These are phyloP conservation scores for Melanotus villosus DNA, from an alignment of 2,888 invertebrate species.

Conservation along the genomic window DNA sequence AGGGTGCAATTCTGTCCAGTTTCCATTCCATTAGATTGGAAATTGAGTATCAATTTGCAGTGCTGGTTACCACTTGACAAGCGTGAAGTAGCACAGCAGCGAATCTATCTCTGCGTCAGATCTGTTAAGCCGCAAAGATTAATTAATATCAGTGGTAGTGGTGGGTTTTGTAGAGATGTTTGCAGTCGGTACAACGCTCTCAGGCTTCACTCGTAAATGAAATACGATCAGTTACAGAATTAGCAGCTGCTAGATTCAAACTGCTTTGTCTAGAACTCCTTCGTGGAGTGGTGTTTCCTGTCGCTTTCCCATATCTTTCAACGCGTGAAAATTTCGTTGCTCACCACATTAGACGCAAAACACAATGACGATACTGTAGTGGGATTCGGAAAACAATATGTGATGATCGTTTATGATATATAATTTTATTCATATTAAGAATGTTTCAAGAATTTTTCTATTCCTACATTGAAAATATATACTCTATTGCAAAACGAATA, in stretches of 20 bases:
- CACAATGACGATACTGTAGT: no score
- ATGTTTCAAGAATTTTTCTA: no score
- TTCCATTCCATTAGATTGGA: slow-evolving; percentile 22
- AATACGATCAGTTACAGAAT: slow-evolving; percentile 41
- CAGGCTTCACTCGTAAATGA: slow-evolving; percentile 36
- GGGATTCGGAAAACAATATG: no score
- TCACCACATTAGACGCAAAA: no score
- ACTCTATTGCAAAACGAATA: no score
- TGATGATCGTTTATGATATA: no score
- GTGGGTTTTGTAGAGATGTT: slow-evolving; percentile 42
- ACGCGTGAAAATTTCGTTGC: background rate
- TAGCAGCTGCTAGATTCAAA: slow-evolving; percentile 34
- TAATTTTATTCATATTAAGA: no score
- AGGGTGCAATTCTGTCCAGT: background rate
- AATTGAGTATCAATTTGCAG: slow-evolving; percentile 29
- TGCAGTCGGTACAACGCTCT: slow-evolving; percentile 35
- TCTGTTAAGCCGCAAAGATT: slow-evolving; percentile 43
- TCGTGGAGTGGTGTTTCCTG: background rate
- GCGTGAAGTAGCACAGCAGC: slow-evolving; percentile 19
- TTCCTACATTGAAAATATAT: no score
- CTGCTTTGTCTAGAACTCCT: slow-evolving; percentile 29
- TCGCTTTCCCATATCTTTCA: background rate
- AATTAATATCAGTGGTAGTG: slow-evolving; percentile 43
- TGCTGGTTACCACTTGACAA: slow-evolving; percentile 27
- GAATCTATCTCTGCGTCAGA: slow-evolving; percentile 40